phyloP scores from a whole-genome alignment of 1,140 invertebrate species.

The Zaprionus tsacasi region DNA sequence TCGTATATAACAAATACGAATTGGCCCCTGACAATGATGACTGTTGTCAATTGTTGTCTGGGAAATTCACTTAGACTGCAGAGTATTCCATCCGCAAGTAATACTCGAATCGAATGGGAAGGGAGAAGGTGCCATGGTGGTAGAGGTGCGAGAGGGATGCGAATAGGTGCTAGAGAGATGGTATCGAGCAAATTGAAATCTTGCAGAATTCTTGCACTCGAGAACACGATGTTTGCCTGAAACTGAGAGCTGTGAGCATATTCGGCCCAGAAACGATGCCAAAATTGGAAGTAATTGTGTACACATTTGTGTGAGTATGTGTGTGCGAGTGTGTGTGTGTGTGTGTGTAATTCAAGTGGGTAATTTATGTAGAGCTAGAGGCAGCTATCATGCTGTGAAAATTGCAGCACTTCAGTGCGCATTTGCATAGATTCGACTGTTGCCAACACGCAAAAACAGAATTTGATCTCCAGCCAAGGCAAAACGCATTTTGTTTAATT shows the following conservation, averaged over 20 bases:
- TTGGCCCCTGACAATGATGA: constrained; percentile 9
- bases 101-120: constrained; percentile 5
- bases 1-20: constrained; percentile 13
- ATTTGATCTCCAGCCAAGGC: constrained; percentile 32
- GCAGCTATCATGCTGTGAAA: constrained; percentile 36
- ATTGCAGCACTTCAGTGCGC: constrained; percentile 38
- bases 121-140: neutral
- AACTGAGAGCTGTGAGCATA: constrained; percentile 43
- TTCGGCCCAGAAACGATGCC: constrained; percentile 12
- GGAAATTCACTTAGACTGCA: constrained; percentile 28
- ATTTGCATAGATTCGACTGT: constrained; percentile 49
- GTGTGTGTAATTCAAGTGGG: constrained; percentile 33
- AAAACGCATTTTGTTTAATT: constrained; percentile 52
- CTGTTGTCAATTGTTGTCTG: constrained; percentile 22
- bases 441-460: constrained; percentile 35
- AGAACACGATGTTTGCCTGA: constrained; percentile 50
- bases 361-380: constrained; percentile 43
- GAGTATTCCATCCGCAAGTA: constrained; percentile 16
- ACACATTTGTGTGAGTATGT: neutral
- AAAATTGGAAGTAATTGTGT: constrained; percentile 21
- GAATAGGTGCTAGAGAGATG: constrained; percentile 22
- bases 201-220: constrained; percentile 63
- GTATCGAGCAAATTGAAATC: constrained; percentile 80
- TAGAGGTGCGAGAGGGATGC: neutral
- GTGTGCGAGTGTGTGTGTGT: neutral